Conservation (phyloP, 2,888 invertebrate species). For the Neoscelio sp. region DNA sequence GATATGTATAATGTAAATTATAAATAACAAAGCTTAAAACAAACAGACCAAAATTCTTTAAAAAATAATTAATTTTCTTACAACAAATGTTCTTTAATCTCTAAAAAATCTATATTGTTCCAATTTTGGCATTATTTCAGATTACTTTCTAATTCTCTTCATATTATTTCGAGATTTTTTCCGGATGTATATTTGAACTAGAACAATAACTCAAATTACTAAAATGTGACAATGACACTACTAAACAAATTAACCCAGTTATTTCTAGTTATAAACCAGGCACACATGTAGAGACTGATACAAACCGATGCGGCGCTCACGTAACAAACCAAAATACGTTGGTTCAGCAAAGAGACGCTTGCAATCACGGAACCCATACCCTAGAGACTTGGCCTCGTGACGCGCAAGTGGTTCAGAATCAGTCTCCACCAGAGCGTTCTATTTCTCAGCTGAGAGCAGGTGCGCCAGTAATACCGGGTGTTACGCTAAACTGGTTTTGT, state of each 20-base stretch:
- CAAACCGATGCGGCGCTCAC: constrained; percentile 19
- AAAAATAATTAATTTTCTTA: no score
- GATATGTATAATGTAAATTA: no score
- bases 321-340: constrained; percentile 61
- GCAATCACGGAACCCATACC: constrained; percentile 55
- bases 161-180: no score
- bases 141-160: no score
- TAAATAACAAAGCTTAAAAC: no score
- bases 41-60: no score
- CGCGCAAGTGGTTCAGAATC: constrained; percentile 60
- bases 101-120: no score
- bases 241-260: constrained; percentile 30
- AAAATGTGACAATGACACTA: background rate
- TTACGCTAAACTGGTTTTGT: constrained; percentile 63
- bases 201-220: background rate
- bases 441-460: constrained; percentile 62
- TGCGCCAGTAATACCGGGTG: constrained; percentile 52
- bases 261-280: constrained; percentile 12
- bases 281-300: constrained; percentile 1
- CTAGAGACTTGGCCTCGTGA: constrained; percentile 57
- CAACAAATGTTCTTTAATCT: no score
- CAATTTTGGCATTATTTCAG: no score
- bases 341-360: constrained; percentile 42
- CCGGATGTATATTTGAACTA: no score
- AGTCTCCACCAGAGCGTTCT: constrained; percentile 51